These are phyloP conservation scores for Polypterus senegalus DNA, from an alignment of 2,113 vertebrate genomes.

Conservation along the genomic window DNA sequence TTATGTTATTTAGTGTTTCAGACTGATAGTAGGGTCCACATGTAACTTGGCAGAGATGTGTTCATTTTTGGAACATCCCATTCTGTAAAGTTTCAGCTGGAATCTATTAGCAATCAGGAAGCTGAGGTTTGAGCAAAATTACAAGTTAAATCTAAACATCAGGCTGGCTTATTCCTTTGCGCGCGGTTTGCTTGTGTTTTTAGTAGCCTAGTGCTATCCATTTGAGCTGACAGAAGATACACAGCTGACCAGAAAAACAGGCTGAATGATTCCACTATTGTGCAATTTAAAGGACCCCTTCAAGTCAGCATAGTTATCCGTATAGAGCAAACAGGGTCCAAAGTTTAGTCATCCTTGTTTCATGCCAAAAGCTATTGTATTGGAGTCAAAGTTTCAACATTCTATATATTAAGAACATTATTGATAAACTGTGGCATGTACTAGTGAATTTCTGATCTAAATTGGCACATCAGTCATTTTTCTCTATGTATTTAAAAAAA, in stretches of 20 bases:
- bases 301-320: no score
- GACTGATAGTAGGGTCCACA: background rate
- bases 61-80: background rate
- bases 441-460: no score
- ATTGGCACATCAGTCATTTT: no score
- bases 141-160: constrained; percentile 1
- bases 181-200: background rate
- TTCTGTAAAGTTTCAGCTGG: constrained; percentile 17
- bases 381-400: no score
- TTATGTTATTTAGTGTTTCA: constrained; percentile 1
- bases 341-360: background rate
- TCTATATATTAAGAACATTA: no score
- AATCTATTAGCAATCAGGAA: constrained; percentile 20
- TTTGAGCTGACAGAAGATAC: constrained; percentile 7
- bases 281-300: no score
- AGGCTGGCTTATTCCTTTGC: background rate
- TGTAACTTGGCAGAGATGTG: background rate
- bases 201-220: background rate
- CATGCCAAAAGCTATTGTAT: background rate
- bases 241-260: background rate
- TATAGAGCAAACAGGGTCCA: background rate
- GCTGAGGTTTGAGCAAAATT: constrained; percentile 17
- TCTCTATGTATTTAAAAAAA: no score
- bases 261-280: no score
- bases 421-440: no score